Evolutionary conservation across 2,113 vertebrate species (phyloP).

Genomic region (Oxyruncus cristatus): DNA sequence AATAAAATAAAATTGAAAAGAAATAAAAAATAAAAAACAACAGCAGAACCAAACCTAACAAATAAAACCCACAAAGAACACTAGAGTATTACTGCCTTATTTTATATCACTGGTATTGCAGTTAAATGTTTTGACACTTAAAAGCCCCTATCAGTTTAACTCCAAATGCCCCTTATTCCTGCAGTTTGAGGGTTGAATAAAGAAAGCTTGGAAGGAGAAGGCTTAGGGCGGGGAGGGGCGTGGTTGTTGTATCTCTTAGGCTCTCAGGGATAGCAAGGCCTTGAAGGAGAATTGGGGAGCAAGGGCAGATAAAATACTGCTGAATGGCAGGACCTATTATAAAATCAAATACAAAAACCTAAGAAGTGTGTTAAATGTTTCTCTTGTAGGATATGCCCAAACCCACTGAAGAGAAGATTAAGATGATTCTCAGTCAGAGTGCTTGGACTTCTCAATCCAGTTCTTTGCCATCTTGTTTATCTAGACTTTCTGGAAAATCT

Average conservation of each 20-base stretch:
- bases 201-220: not conserved
- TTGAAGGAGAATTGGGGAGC: not conserved
- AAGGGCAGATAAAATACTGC: not conserved
- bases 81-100: not conserved
- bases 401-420: conserved; percentile 93
- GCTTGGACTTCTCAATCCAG: conserved; percentile 98
- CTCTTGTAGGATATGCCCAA: conserved; percentile 86
- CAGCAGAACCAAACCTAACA: not conserved
- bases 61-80: not conserved
- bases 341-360: not conserved
- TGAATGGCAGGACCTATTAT: not conserved
- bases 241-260: not conserved
- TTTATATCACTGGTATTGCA: not conserved
- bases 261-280: not conserved
- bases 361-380: not conserved
- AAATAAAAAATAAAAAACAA: too few relatives aligned
- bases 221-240: accelerated
- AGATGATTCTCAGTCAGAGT: conserved; percentile 93
- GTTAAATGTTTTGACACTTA: not conserved
- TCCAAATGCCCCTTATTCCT: not conserved
- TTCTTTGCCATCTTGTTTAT: conserved; percentile 87
- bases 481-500: conserved; percentile 90
- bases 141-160: not conserved
- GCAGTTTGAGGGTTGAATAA: not conserved
- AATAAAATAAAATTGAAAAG: not conserved